Evolutionary conservation across 1,140 invertebrate genomes (phyloP), one percentile per base, ranked within the genome.

Genomic region (Mizuhopecten yessoensis): DNA sequence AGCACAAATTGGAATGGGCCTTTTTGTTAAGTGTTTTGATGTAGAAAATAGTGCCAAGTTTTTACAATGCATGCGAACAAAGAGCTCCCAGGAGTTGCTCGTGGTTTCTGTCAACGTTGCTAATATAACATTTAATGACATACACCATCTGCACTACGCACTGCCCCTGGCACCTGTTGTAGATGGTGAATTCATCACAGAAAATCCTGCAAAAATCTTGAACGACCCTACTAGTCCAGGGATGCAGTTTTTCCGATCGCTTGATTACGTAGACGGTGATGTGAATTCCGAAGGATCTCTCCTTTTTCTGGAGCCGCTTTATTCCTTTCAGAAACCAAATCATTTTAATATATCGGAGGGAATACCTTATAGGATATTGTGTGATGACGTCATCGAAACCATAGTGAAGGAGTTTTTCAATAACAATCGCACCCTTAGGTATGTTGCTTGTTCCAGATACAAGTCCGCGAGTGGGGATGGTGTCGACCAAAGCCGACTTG

Each of bases 181-280:
- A 17, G 57, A 75, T 29, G 57, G 57, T 29, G 57, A 75, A 29
- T 75, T 75, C 29, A 75, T 75, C 57, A 75, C n/a, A 5, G 57
- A 75, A 29, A n/a, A 29, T 75, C 57, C 57, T 75, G 57, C 57
- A 29, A 75, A 75, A 75, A n/a, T 75, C n/a, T 75, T 75, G 57
- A 75, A 75, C n/a, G 57, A 75, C 11, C 57, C 57, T 5, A 29
- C 57, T 5, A 75, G 57, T 75, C 57, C 57, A 9, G 57, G 57
- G n/a, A 75, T 75, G 57, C 57, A 75, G 57, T 75, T 75, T 7
- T 75, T 75, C n/a, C 57, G 57, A 17, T 75, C 57, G 0, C 15
- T 75, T n/a, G 57, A 75, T 75, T 75, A 29, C 11, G 57, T 75
- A n/a, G 57, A 75, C n/a, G 57, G 57, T n/a, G 57, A 75, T n/a